These are phyloP conservation scores for Sitophilus oryzae DNA, from an alignment of 1,140 invertebrate genomes.

Conservation along the genomic window DNA sequence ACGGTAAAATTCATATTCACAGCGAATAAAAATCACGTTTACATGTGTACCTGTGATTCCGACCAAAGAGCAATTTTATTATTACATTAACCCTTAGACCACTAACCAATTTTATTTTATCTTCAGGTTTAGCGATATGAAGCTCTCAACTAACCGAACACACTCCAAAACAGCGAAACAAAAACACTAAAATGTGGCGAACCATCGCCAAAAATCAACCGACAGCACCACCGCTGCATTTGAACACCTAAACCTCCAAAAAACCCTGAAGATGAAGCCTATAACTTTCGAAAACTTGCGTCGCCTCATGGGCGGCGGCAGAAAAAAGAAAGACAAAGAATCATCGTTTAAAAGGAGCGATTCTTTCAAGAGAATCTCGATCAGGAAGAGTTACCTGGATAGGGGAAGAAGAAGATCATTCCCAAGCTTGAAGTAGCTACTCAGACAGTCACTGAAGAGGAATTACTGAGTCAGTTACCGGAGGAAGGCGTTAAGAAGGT, in stretches of 20 bases:
- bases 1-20: too few species aligned
- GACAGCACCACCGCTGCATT: not conserved
- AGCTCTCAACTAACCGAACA: too few species aligned
- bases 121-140: too few species aligned
- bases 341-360: slow-evolving; percentile 68
- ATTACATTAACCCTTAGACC: too few species aligned
- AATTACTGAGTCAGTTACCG: slow-evolving; percentile 19
- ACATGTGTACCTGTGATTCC: too few species aligned
- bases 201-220: not conserved
- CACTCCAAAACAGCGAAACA: too few species aligned
- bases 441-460: slow-evolving; percentile 40
- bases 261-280: slow-evolving; percentile 50
- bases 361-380: slow-evolving; percentile 68
- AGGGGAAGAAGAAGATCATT: slow-evolving; percentile 50
- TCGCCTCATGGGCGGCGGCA: slow-evolving; percentile 56
- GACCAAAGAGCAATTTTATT: too few species aligned
- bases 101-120: too few species aligned
- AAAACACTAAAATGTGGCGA: not conserved
- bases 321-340: slow-evolving; percentile 58
- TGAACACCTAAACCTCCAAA: not conserved
- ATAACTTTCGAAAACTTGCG: slow-evolving; percentile 66
- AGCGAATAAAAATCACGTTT: too few species aligned
- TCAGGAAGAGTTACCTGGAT: slow-evolving; percentile 61
- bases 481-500: slow-evolving; percentile 30
- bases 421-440: slow-evolving; percentile 39